phyloP scores from a whole-genome alignment of 2,113 vertebrate genomes.

The Odontophorus gujanensis region DNA sequence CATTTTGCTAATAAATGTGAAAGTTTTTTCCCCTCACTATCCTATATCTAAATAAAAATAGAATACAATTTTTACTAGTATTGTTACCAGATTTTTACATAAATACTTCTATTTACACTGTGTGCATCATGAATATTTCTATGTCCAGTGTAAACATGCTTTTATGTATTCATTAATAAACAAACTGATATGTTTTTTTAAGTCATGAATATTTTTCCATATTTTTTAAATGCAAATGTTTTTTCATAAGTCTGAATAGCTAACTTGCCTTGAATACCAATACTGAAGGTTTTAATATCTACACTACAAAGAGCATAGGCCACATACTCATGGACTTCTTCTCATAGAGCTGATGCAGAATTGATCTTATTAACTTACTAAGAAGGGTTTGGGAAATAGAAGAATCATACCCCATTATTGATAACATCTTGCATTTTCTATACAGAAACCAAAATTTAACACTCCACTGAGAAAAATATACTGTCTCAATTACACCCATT shows the following conservation, averaged over 20 bases:
- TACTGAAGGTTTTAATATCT: not conserved
- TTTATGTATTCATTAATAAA: not conserved
- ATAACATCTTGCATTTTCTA: not conserved
- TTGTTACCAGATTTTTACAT: not conserved
- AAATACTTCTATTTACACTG: not conserved
- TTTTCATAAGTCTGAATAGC: not conserved
- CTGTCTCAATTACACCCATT: not conserved
- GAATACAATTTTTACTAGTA: not conserved
- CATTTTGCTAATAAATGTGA: not conserved
- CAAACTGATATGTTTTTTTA: not conserved
- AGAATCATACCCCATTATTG: not conserved
- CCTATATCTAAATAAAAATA: not conserved
- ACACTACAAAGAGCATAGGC: not conserved
- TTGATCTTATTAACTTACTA: not conserved
- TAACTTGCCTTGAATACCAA: not conserved
- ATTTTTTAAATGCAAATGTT: not conserved
- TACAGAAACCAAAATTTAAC: not conserved
- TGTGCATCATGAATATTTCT: not conserved
- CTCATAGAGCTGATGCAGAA: not conserved
- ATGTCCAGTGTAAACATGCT: fast-evolving
- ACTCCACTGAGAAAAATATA: not conserved
- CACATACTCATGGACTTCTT: not conserved
- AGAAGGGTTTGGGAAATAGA: not conserved
- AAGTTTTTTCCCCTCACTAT: not conserved
- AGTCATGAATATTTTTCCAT: not conserved